Conservation (phyloP, 1,140 invertebrate genomes). For the Nephila pilipes region DNA sequence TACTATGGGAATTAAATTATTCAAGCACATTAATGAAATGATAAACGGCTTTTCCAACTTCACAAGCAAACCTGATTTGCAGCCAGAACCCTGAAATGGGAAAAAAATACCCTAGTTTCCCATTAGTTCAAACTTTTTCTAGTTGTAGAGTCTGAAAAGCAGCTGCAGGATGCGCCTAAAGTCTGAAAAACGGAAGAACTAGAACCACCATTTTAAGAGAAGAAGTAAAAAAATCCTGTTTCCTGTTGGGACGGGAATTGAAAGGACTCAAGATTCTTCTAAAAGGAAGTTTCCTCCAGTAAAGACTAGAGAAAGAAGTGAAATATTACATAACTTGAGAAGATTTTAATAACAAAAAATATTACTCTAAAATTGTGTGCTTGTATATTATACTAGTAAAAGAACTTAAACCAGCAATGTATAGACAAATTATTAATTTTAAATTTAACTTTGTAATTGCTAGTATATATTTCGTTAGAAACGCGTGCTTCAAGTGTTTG, state of each 20-base stretch:
- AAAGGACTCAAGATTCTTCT: background rate
- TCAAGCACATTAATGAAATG: background rate
- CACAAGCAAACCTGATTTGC: background rate
- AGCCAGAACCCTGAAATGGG: background rate
- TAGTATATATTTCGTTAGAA: too few relatives aligned
- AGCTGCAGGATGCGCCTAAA: background rate
- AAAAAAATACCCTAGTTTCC: background rate
- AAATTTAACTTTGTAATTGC: too few relatives aligned
- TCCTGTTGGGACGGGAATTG: constrained; percentile 12
- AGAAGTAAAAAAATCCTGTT: background rate
- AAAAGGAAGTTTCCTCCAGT: background rate
- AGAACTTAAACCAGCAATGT: background rate
- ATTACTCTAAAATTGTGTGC: background rate
- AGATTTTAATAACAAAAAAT: background rate
- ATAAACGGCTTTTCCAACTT: background rate
- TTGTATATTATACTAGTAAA: background rate
- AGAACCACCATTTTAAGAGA: background rate
- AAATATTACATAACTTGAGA: background rate
- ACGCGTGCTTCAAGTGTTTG: too few relatives aligned
- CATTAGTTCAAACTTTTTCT: constrained; percentile 2
- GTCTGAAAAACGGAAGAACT: constrained; percentile 14
- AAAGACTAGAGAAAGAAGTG: background rate
- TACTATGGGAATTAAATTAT: background rate
- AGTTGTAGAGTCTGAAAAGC: background rate
- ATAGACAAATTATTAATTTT: background rate